A percentile compares a stretch with the other conserved stretches of the same genome.
Evolutionary conservation across 2,113 vertebrate species (phyloP).

Genomic region (Carollia perspicillata): DNA sequence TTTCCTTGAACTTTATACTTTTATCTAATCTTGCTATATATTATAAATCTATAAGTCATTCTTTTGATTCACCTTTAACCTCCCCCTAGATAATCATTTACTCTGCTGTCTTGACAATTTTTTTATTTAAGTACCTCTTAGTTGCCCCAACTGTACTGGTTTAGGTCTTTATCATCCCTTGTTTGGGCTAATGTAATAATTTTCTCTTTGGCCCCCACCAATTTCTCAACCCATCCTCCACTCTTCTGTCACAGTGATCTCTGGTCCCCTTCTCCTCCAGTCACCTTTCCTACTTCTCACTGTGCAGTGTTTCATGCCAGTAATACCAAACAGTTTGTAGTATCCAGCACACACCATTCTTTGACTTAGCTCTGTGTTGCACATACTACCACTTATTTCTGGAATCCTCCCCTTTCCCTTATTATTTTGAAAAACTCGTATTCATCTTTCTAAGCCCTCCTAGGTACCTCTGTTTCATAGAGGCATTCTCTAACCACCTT

Average conservation of each 20-base stretch:
- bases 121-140: slow-evolving; percentile 24
- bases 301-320: background rate
- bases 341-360: background rate
- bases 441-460: background rate
- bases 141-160: background rate
- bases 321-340: background rate
- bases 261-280: background rate
- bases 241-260: background rate
- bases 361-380: background rate
- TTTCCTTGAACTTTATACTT: slow-evolving; percentile 1
- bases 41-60: slow-evolving; percentile 5
- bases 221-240: background rate
- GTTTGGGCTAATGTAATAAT: background rate
- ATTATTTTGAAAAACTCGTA: background rate
- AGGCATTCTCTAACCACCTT: background rate
- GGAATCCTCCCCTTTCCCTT: background rate
- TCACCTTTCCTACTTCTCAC: background rate
- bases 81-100: background rate
- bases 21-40: background rate
- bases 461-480: background rate
- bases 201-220: background rate
- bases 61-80: background rate
- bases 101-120: background rate
- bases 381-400: background rate
- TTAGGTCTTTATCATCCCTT: background rate